These are phyloP conservation scores for Lucilia sericata DNA, from an alignment of 1,140 invertebrate species.

Conservation along the genomic window DNA sequence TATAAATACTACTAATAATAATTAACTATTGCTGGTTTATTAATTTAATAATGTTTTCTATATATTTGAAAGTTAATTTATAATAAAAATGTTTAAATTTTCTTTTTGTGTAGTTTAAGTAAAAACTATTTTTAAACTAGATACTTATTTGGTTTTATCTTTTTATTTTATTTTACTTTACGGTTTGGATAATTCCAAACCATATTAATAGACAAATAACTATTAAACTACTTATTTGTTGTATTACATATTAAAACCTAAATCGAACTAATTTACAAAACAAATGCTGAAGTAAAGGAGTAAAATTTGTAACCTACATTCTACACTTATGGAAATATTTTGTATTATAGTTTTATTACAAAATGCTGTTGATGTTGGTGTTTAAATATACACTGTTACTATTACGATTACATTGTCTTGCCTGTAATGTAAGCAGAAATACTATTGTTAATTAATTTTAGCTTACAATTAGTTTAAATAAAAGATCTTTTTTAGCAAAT, in stretches of 20 bases:
- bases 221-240: background rate
- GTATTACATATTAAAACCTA: background rate
- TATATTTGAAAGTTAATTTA: background rate
- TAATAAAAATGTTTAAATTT: background rate
- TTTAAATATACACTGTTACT: too few species aligned
- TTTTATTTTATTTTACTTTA: background rate
- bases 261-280: too few species aligned
- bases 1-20: constrained; percentile 7
- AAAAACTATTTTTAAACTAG: background rate
- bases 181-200: background rate
- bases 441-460: too few species aligned
- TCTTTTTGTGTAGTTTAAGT: background rate
- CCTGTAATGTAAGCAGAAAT: too few species aligned
- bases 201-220: constrained; percentile 17
- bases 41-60: background rate
- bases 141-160: background rate
- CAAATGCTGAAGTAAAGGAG: too few species aligned
- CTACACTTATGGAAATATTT: too few species aligned
- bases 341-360: too few species aligned
- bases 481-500: too few species aligned
- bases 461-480: too few species aligned
- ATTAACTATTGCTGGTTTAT: constrained; percentile 3
- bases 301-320: too few species aligned
- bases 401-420: too few species aligned
- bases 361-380: too few species aligned